phyloP scores from a whole-genome alignment of 2,888 invertebrate species.

The Drosophila neotestacea region DNA sequence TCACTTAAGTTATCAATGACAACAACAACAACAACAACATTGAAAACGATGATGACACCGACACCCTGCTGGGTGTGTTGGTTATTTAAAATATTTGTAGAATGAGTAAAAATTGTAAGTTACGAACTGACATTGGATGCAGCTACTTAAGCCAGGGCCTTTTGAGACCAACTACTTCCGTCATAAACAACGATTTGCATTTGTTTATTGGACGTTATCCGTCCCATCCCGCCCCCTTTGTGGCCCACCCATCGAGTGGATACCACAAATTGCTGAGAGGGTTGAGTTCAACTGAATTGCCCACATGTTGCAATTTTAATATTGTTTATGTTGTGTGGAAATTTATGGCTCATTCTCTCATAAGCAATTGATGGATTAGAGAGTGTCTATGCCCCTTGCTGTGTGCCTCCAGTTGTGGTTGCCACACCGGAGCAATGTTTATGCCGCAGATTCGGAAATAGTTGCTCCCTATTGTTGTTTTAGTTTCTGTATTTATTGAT shows the following conservation, averaged over 20 bases:
- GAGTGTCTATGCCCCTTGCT: slow-evolving; percentile 29
- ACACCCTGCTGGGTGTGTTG: slow-evolving; percentile 41
- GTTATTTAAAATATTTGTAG: slow-evolving; percentile 29
- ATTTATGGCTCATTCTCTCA: slow-evolving; percentile 74
- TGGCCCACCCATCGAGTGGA: not conserved
- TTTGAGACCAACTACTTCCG: slow-evolving; percentile 56
- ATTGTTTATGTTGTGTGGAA: slow-evolving; percentile 68
- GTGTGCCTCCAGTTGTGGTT: slow-evolving; percentile 20
- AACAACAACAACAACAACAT: slow-evolving; percentile 1
- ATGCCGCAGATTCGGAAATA: slow-evolving; percentile 39
- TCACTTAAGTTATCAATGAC: slow-evolving; percentile 47
- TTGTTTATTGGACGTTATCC: slow-evolving; percentile 56
- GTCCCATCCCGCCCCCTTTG: not conserved
- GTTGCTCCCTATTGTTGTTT: slow-evolving; percentile 36
- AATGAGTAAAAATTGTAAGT: slow-evolving; percentile 37
- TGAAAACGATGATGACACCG: slow-evolving; percentile 12
- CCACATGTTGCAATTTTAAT: slow-evolving; percentile 78
- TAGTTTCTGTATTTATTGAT: slow-evolving; percentile 66
- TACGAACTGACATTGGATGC: slow-evolving; percentile 57
- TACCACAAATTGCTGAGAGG: slow-evolving; percentile 28
- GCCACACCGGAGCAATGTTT: slow-evolving; percentile 48
- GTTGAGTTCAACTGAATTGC: slow-evolving; percentile 33
- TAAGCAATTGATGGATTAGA: slow-evolving; percentile 72
- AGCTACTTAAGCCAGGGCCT: slow-evolving; percentile 54
- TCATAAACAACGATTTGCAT: slow-evolving; percentile 71